Percentiles rank a stretch among this genome's conserved stretches.
These are phyloP conservation scores for Styela clava DNA, from an alignment of 23 tunicate species.

Conservation along the genomic window DNA sequence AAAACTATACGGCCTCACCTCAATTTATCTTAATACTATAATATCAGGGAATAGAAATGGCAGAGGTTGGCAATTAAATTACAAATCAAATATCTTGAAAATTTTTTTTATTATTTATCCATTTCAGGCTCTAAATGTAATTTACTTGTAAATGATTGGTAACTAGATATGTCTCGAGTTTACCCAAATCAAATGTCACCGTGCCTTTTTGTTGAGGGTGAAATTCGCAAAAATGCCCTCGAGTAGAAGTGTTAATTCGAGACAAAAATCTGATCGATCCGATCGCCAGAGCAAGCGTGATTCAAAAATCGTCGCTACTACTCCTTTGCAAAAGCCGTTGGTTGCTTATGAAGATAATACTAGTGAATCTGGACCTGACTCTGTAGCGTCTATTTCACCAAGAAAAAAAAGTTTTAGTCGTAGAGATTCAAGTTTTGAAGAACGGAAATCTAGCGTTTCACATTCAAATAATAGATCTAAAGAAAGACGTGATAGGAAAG, in stretches of 20 bases:
- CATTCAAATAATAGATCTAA: neutral
- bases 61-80: too few relatives aligned
- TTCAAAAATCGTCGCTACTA: neutral
- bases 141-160: neutral
- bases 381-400: neutral
- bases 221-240: constrained; percentile 26
- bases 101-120: too few relatives aligned
- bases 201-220: constrained; percentile 3
- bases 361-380: neutral
- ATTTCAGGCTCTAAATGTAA: neutral
- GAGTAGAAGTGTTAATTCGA: constrained; percentile 11
- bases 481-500: neutral
- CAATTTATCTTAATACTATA: too few relatives aligned
- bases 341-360: constrained; percentile 27
- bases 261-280: constrained; percentile 5
- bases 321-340: constrained; percentile 8
- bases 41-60: too few relatives aligned
- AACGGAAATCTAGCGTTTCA: neutral
- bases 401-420: neutral
- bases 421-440: constrained; percentile 1
- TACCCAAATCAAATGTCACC: neutral
- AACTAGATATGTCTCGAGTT: neutral
- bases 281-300: neutral
- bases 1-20: too few relatives aligned
- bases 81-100: too few relatives aligned